These are phyloP conservation scores for Stegostoma tigrinum DNA, from an alignment of 2,113 vertebrate genomes.

Conservation along the genomic window DNA sequence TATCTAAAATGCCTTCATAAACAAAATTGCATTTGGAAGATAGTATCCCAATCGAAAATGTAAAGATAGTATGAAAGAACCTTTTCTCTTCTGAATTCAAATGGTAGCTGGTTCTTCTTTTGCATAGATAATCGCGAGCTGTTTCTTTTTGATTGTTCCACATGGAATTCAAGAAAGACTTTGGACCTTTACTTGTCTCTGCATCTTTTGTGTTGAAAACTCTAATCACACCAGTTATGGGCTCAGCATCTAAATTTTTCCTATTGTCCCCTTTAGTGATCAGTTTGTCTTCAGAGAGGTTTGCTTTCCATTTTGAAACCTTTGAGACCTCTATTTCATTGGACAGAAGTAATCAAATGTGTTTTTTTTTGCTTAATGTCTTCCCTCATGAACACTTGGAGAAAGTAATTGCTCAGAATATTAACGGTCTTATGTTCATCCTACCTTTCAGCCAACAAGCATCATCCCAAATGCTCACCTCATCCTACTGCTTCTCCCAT, in stretches of 20 bases:
- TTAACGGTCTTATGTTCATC: background rate
- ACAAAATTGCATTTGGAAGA: background rate
- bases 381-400: background rate
- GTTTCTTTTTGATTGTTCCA: background rate
- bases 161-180: background rate
- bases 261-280: background rate
- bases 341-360: background rate
- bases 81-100: background rate
- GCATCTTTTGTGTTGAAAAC: background rate
- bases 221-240: background rate
- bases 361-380: background rate
- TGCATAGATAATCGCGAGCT: background rate
- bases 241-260: background rate
- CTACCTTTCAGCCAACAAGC: background rate
- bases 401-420: background rate
- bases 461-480: background rate
- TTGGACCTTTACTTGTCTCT: background rate
- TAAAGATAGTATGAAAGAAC: background rate
- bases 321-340: background rate
- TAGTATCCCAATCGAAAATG: background rate
- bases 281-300: background rate
- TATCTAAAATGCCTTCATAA: background rate
- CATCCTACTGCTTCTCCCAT: background rate
- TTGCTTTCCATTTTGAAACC: background rate
- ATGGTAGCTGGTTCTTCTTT: background rate